Evolutionary conservation across 2,113 vertebrate genomes (phyloP).

Genomic region (Mus musculus): DNA sequence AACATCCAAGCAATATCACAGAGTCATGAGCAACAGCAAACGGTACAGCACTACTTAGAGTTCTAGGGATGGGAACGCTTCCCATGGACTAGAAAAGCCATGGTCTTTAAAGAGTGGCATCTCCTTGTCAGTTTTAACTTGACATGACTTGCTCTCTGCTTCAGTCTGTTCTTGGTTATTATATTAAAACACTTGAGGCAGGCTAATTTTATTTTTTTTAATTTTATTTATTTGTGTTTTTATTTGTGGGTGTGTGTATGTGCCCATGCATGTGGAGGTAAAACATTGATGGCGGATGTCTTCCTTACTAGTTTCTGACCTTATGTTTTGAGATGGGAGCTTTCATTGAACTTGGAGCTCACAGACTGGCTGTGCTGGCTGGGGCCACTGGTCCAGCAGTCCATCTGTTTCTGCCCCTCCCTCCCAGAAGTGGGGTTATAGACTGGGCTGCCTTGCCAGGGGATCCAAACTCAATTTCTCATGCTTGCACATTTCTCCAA

Average conservation of each 20-base stretch:
- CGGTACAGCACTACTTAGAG: no score
- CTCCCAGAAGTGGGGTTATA: no score
- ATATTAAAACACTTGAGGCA: neutral
- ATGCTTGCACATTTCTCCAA: no score
- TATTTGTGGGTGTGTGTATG: neutral
- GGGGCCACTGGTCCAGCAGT: neutral
- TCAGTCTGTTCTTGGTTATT: neutral
- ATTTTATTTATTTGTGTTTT: neutral
- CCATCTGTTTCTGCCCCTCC: neutral
- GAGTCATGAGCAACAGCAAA: neutral
- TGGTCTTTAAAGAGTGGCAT: neutral
- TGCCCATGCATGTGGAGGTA: neutral
- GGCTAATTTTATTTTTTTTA: no score
- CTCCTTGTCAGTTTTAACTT: neutral
- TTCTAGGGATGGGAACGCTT: no score
- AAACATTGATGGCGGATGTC: neutral
- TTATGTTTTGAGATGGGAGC: neutral
- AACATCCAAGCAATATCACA: neutral
- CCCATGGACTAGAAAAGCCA: neutral
- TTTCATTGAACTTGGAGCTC: neutral
- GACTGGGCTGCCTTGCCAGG: no score
- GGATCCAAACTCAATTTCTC: neutral
- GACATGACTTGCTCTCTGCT: neutral
- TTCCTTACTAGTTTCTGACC: neutral
- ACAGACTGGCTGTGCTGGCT: neutral